phyloP scores from a whole-genome alignment of 2,888 invertebrate genomes.

The Lottia scabra region DNA sequence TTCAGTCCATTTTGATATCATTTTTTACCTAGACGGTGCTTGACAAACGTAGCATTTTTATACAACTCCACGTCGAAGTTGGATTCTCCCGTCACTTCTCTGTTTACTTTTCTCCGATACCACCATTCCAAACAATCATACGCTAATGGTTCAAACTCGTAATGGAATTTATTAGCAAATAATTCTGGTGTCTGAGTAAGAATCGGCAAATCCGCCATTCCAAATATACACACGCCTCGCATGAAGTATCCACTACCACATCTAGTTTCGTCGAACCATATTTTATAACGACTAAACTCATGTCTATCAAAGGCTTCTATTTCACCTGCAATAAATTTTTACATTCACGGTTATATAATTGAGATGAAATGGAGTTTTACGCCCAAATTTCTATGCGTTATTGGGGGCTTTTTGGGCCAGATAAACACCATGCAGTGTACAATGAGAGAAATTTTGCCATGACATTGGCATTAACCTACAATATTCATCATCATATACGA shows the following conservation, averaged over 20 bases:
- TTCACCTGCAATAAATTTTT: background rate
- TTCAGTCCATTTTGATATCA: too few relatives aligned
- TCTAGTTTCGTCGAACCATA: background rate
- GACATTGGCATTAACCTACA: too few relatives aligned
- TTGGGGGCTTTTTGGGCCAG: too few relatives aligned
- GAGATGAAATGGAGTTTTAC: too few relatives aligned
- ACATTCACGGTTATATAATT: too few relatives aligned
- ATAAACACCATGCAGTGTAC: too few relatives aligned
- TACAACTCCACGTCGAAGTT: slow-evolving; percentile 6
- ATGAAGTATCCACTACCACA: slow-evolving; percentile 43
- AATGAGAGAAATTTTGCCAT: too few relatives aligned
- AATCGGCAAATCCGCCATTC: slow-evolving; percentile 41
- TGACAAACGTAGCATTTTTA: background rate
- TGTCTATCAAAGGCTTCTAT: background rate
- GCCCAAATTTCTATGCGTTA: too few relatives aligned
- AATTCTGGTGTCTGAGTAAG: slow-evolving; percentile 37
- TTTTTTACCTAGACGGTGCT: background rate
- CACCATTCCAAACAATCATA: slow-evolving; percentile 51
- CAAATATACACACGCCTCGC: slow-evolving; percentile 51
- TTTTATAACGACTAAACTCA: background rate
- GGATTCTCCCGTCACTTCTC: background rate
- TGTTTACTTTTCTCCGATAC: slow-evolving; percentile 19
- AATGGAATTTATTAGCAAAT: slow-evolving; percentile 56
- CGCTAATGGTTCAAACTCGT: slow-evolving; percentile 38
- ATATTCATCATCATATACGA: too few relatives aligned